Evolutionary conservation across 2,113 vertebrate genomes (phyloP).

Genomic region (Addax nasomaculatus): DNA sequence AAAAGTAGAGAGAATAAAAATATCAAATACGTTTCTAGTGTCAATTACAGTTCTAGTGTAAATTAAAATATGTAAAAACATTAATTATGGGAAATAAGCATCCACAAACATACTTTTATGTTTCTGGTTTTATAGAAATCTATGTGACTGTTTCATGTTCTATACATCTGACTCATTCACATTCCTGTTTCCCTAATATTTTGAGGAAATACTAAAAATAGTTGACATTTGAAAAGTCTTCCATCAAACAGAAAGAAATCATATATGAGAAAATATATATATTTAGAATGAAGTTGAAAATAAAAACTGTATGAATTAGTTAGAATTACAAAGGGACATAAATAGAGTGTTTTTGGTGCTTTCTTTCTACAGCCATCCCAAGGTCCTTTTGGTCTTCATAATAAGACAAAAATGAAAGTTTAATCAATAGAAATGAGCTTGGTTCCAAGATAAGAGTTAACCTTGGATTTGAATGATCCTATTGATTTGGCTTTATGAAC

Average conservation of each 20-base stretch:
- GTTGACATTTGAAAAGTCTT: neutral
- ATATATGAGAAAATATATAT: neutral
- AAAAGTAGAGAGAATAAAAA: constrained; percentile 16
- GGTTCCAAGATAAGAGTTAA: constrained; percentile 33
- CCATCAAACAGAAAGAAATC: neutral
- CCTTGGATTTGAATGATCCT: constrained; percentile 6
- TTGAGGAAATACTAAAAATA: neutral
- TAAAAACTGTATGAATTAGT: constrained; percentile 27
- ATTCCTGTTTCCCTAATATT: neutral
- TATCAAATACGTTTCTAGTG: neutral
- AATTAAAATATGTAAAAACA: neutral
- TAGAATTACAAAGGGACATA: neutral
- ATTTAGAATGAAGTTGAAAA: neutral
- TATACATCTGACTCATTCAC: neutral
- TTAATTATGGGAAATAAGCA: neutral
- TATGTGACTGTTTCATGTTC: neutral
- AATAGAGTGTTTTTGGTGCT: constrained; percentile 1
- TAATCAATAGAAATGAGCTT: constrained; percentile 12
- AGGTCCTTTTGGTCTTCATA: constrained; percentile 21
- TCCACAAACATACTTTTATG: neutral
- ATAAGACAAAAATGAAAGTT: constrained; percentile 42
- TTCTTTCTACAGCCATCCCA: neutral
- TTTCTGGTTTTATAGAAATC: neutral
- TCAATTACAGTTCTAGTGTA: neutral
- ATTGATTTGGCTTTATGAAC: constrained; percentile 48